Evolutionary conservation across 2,888 invertebrate genomes (phyloP).

Genomic region (Drosophila subquinaria): DNA sequence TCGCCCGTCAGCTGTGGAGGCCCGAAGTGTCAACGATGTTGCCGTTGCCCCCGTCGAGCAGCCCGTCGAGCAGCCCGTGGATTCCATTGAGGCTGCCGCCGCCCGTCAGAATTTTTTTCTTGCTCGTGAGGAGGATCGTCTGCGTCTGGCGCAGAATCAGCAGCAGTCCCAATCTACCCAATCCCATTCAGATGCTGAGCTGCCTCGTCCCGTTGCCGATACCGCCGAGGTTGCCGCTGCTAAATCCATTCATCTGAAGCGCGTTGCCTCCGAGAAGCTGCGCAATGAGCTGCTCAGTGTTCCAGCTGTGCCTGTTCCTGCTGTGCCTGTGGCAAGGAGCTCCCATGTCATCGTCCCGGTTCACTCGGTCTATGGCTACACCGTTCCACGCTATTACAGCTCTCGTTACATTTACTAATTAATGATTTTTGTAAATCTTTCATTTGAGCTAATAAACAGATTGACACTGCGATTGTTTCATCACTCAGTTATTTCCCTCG

Average conservation of each 20-base stretch:
- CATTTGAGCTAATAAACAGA: conserved; percentile 38
- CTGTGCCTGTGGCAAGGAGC: conserved; percentile 46
- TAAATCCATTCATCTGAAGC: conserved; percentile 72
- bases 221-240: conserved; percentile 85
- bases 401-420: conserved; percentile 68
- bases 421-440: background rate
- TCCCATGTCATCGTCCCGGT: conserved; percentile 60
- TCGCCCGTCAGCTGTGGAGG: conserved; percentile 42
- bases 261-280: conserved; percentile 67
- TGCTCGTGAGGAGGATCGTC: conserved; percentile 74
- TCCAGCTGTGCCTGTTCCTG: conserved; percentile 35
- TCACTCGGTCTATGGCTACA: conserved; percentile 56
- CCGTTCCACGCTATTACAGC: conserved; percentile 58
- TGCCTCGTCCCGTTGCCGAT: conserved; percentile 79
- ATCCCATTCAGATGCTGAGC: conserved; percentile 59
- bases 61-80: conserved; percentile 32
- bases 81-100: conserved; percentile 77
- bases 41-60: conserved; percentile 15
- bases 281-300: conserved; percentile 63
- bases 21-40: conserved; percentile 27
- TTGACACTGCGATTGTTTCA: conserved; percentile 4
- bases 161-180: conserved; percentile 40
- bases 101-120: conserved; percentile 76
- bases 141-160: conserved; percentile 67
- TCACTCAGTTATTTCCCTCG: background rate